A percentile compares a stretch with the other conserved stretches of the same genome.
These are phyloP conservation scores for Ceratoteleas bidentatus DNA, from an alignment of 1,140 invertebrate species.

Conservation along the genomic window DNA sequence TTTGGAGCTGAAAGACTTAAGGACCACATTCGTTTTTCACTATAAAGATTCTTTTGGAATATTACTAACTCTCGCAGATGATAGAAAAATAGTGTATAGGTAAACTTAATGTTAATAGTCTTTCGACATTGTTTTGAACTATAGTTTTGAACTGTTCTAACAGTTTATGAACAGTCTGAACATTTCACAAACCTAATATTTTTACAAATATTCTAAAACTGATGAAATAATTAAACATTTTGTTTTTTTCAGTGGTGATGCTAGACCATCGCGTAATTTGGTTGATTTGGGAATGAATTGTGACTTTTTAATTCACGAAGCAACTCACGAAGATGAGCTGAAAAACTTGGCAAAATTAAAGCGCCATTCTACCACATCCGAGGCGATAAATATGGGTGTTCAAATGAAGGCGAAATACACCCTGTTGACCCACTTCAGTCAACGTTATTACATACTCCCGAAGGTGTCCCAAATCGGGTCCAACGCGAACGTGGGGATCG, in stretches of 20 bases:
- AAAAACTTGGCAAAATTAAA: conserved; percentile 89
- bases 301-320: conserved; percentile 97
- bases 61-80: no score
- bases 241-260: conserved; percentile 88
- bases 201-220: no score
- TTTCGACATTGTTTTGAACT: no score
- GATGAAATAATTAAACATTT: no score
- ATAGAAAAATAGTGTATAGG: no score
- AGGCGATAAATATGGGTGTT: conserved; percentile 91
- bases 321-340: conserved; percentile 96
- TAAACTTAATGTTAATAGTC: no score
- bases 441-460: conserved; percentile 95
- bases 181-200: no score
- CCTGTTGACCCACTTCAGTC: conserved; percentile 98
- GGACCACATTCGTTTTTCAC: no score
- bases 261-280: conserved; percentile 91
- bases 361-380: conserved; percentile 93
- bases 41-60: no score
- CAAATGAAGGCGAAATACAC: conserved; percentile 93
- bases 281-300: conserved; percentile 89
- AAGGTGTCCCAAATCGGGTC: conserved; percentile 78
- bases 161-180: no score
- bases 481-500: conserved; percentile 88
- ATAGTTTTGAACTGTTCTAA: no score
- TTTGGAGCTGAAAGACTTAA: no score